Percentiles rank a stretch among this genome's conserved stretches.
Evolutionary conservation across 2,113 vertebrate genomes (phyloP).

Genomic region (Propithecus coquereli): DNA sequence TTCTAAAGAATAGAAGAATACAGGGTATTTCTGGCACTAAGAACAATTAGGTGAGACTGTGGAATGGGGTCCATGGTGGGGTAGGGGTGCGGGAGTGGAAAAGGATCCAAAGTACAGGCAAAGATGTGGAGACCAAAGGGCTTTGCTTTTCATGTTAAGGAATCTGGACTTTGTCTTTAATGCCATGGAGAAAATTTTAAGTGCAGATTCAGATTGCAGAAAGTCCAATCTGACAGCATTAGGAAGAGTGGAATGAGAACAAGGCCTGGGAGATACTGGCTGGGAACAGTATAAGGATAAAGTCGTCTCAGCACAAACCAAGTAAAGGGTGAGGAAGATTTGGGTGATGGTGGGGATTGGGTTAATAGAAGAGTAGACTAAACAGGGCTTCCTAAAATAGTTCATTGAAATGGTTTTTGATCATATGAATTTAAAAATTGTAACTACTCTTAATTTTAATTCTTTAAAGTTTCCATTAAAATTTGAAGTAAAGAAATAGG

Average conservation of each 20-base stretch:
- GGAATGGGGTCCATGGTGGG: no score
- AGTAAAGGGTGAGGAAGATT: neutral
- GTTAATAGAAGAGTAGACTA: neutral
- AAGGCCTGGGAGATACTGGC: rapidly evolving
- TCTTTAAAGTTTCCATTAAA: neutral
- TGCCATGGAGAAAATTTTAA: neutral
- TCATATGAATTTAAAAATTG: neutral
- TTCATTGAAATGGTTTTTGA: neutral
- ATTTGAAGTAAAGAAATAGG: neutral
- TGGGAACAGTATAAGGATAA: neutral
- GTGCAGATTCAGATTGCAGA: neutral
- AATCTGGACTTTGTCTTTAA: neutral
- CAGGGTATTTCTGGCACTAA: neutral
- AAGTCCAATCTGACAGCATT: neutral
- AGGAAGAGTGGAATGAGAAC: neutral
- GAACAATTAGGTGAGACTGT: neutral
- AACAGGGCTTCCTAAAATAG: neutral
- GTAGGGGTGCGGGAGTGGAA: neutral
- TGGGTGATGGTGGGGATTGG: neutral
- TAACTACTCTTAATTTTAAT: neutral
- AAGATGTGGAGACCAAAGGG: neutral
- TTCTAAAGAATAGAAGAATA: neutral
- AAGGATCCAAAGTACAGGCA: neutral
- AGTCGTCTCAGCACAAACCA: neutral
- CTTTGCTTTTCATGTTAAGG: neutral